Percentiles rank a stretch among this genome's conserved stretches.
Conservation (phyloP, 1,140 invertebrate species). For the Acromyrmex charruanus region DNA sequence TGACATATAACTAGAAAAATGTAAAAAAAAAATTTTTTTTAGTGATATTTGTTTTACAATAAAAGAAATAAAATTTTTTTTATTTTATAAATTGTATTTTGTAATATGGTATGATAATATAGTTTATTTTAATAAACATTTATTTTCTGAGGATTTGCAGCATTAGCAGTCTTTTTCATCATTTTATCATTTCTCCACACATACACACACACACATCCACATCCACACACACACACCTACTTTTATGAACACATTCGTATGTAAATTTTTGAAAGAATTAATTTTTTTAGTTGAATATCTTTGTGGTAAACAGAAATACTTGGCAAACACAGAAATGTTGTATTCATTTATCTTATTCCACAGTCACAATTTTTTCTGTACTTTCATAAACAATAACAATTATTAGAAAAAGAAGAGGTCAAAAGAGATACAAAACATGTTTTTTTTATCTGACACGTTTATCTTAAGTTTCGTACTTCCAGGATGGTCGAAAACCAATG, state of each 20-base stretch:
- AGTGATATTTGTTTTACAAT: not conserved
- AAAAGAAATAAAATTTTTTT: not conserved
- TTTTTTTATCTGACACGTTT: not conserved
- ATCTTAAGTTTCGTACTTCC: conserved; percentile 63
- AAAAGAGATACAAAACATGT: not conserved
- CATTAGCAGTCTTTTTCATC: conserved; percentile 7
- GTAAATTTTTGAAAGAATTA: no score
- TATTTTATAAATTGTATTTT: not conserved
- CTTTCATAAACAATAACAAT: not conserved
- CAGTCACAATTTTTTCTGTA: conserved; percentile 5
- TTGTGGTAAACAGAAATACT: not conserved
- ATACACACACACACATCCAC: no score
- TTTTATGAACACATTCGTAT: no score
- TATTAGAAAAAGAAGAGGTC: not conserved
- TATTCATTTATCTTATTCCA: not conserved
- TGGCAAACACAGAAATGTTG: not conserved
- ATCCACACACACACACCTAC: no score
- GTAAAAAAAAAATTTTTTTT: not conserved
- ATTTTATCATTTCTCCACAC: not conserved
- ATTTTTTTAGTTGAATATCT: conserved; percentile 12
- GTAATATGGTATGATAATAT: not conserved
- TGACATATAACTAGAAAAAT: not conserved
- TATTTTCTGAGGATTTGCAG: not conserved
- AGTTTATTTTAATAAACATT: not conserved
- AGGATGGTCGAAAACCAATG: conserved; percentile 72